Evolutionary conservation across 1,140 invertebrate genomes (phyloP).

Genomic region (Halictus rubicundus): DNA sequence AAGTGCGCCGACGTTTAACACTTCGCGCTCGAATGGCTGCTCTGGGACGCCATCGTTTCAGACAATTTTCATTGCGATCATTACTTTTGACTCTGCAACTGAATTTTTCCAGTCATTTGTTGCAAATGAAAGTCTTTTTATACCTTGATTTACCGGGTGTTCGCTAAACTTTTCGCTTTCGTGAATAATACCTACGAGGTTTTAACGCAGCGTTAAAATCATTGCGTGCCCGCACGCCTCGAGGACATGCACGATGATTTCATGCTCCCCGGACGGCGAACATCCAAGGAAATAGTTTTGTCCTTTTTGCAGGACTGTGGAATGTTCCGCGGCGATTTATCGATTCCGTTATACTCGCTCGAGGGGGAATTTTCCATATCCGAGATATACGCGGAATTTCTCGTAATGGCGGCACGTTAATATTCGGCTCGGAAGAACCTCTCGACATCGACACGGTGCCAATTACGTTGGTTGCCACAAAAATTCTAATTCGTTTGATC

Average conservation of each 20-base stretch:
- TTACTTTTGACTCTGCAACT: too few relatives aligned
- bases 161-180: too few relatives aligned
- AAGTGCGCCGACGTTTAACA: too few relatives aligned
- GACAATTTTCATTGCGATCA: too few relatives aligned
- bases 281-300: neutral
- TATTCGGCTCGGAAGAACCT: conserved; percentile 34
- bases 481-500: neutral
- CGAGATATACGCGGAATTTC: neutral
- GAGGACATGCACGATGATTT: neutral
- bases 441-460: conserved; percentile 21
- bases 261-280: neutral
- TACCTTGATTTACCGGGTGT: too few relatives aligned
- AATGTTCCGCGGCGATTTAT: conserved; percentile 26
- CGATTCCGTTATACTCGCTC: neutral
- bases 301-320: neutral
- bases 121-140: too few relatives aligned
- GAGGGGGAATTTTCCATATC: conserved; percentile 16
- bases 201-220: neutral
- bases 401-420: conserved; percentile 21
- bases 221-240: neutral
- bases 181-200: too few relatives aligned
- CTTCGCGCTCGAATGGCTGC: too few relatives aligned
- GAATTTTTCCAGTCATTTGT: too few relatives aligned
- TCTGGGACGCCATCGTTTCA: too few relatives aligned
- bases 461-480: conserved; percentile 5